phyloP scores from a whole-genome alignment of 2,888 invertebrate species.

The Limnephilus auricula region DNA sequence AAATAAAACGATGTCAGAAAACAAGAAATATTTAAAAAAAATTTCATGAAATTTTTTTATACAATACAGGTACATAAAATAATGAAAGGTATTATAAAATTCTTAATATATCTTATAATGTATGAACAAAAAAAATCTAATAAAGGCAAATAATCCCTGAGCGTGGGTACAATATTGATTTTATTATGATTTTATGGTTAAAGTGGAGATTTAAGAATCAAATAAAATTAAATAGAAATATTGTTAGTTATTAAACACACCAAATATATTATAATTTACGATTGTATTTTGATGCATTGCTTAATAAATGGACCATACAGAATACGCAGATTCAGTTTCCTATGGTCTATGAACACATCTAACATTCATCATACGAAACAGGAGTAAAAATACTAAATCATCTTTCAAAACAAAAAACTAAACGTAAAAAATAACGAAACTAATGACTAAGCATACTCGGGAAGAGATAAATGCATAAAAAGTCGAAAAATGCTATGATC shows the following conservation, averaged over 20 bases:
- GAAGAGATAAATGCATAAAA: not conserved
- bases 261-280: not conserved
- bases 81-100: no score
- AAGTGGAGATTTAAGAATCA: no score
- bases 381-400: slow-evolving; percentile 28
- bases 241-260: not conserved
- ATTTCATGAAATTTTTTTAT: no score
- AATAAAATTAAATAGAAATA: no score
- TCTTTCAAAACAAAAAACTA: not conserved
- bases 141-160: no score
- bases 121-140: no score
- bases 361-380: slow-evolving; percentile 48
- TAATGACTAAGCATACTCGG: not conserved
- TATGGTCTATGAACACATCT: slow-evolving; percentile 45
- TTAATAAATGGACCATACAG: slow-evolving; percentile 53
- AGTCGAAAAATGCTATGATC: not conserved
- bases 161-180: no score
- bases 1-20: not conserved
- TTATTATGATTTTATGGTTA: no score
- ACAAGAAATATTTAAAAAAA: no score
- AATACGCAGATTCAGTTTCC: slow-evolving; percentile 25
- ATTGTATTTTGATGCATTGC: slow-evolving; percentile 45
- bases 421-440: not conserved
- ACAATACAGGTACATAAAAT: no score
- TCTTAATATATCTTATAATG: no score